Evolutionary conservation across 2,797 vertebrate genomes (phyloP).

Genomic region (Darevskia mixta): DNA sequence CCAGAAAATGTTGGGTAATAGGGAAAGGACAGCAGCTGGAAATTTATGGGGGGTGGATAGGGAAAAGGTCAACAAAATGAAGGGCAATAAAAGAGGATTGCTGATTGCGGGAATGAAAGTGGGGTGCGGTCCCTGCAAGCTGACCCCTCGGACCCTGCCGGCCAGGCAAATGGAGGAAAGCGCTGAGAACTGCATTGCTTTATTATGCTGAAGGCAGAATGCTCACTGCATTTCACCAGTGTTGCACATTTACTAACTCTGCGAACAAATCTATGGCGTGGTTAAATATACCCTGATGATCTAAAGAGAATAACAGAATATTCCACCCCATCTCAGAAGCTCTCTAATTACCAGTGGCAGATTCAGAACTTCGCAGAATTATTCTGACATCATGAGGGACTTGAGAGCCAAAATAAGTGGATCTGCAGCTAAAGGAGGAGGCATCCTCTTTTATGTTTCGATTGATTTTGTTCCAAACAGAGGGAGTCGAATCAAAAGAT

Average conservation of each 20-base stretch:
- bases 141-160: too few relatives aligned
- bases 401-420: not conserved
- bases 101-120: too few relatives aligned
- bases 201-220: too few relatives aligned
- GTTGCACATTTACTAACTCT: not conserved
- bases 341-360: conserved; percentile 32
- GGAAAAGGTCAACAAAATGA: too few relatives aligned
- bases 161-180: too few relatives aligned
- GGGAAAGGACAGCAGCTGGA: too few relatives aligned
- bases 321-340: not conserved
- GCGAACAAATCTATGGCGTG: not conserved
- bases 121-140: too few relatives aligned
- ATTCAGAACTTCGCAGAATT: conserved; percentile 15
- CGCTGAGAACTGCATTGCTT: too few relatives aligned
- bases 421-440: conserved; percentile 3
- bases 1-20: too few relatives aligned
- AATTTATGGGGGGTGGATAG: too few relatives aligned
- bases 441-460: not conserved
- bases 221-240: too few relatives aligned
- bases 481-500: conserved; percentile 30
- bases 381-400: conserved; percentile 9
- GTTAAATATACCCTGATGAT: conserved; percentile 20
- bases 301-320: conserved; percentile 6
- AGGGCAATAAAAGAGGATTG: too few relatives aligned
- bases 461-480: conserved; percentile 38